Evolutionary conservation across 2,888 invertebrate genomes (phyloP).

Genomic region (Fragum fragum): DNA sequence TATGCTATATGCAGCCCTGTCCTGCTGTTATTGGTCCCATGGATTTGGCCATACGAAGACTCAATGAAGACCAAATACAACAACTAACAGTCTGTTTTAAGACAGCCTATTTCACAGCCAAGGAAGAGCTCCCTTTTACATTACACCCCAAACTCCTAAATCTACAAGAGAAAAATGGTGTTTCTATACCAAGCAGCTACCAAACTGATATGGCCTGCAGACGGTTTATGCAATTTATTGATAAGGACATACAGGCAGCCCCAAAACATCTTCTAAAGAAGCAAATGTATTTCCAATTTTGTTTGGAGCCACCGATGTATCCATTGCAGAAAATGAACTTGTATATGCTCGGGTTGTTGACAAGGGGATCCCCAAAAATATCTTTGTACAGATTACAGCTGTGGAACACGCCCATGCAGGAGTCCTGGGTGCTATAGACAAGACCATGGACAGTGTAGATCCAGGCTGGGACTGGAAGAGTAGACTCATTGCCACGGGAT

Average conservation of each 20-base stretch:
- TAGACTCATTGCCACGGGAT: no score
- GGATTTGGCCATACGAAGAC: no score
- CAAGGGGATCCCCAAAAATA: constrained; percentile 38
- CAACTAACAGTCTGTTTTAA: no score
- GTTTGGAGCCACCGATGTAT: constrained; percentile 54
- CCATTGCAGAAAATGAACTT: constrained; percentile 55
- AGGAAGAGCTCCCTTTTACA: constrained; percentile 50
- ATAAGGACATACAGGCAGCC: constrained; percentile 39
- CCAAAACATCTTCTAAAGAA: neutral
- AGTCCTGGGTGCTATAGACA: no score
- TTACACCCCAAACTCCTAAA: constrained; percentile 41
- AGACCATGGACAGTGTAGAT: no score
- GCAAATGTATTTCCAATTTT: constrained; percentile 49
- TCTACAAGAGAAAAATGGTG: no score
- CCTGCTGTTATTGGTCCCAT: no score
- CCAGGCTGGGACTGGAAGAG: no score
- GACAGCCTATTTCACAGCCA: constrained; percentile 45
- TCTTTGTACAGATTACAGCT: constrained; percentile 43
- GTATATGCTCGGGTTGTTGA: constrained; percentile 58
- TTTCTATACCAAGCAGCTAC: no score
- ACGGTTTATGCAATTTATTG: constrained; percentile 51
- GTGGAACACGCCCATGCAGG: constrained; percentile 57
- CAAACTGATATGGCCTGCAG: constrained; percentile 53
- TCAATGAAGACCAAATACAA: no score
- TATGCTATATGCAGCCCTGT: no score